phyloP scores from a whole-genome alignment of 1,140 invertebrate species.

The Drosophila paulistorum region DNA sequence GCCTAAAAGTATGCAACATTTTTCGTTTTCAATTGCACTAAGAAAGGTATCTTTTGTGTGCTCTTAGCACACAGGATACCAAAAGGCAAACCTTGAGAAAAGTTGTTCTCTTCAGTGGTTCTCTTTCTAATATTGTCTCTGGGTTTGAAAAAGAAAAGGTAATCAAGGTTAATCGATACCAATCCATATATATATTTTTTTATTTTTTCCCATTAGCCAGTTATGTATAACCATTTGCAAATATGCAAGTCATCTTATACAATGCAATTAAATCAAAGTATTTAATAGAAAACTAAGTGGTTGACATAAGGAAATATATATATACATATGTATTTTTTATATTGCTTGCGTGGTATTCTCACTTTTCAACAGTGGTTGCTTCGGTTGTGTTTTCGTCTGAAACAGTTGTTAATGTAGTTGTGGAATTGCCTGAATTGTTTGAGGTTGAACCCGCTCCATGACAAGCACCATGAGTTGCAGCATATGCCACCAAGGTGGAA shows the following conservation, averaged over 20 bases:
- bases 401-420: neutral
- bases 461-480: constrained; percentile 29
- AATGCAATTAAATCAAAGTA: constrained; percentile 4
- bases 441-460: neutral
- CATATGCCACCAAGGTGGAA: accelerated
- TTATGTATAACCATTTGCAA: neutral
- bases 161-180: neutral
- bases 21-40: neutral
- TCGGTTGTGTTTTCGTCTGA: no score
- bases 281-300: constrained; percentile 1
- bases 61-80: no score
- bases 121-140: no score
- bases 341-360: no score
- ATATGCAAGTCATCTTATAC: neutral
- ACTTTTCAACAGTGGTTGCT: no score
- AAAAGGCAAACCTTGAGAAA: no score
- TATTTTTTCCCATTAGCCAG: neutral
- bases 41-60: no score
- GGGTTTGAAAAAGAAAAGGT: neutral
- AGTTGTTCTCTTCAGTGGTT: no score
- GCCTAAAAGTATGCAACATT: constrained; percentile 13
- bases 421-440: neutral
- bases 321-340: no score
- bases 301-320: neutral
- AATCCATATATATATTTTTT: no score